Evolutionary conservation across 2,888 invertebrate genomes (phyloP).

Genomic region (Seira sanloemensis): DNA sequence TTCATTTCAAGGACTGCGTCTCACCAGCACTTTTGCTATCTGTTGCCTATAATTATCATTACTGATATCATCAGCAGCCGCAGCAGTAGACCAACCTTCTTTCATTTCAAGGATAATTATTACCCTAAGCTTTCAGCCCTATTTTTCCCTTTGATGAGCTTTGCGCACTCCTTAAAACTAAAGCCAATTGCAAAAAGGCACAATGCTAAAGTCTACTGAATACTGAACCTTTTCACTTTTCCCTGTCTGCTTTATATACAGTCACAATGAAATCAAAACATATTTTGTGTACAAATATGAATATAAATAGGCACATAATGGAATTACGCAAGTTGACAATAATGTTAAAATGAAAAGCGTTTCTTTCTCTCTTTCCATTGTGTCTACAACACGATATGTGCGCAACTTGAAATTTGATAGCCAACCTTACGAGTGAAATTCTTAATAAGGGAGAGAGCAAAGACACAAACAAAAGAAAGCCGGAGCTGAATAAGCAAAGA

Average conservation of each 20-base stretch:
- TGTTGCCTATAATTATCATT: constrained; percentile 26
- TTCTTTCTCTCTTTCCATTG: neutral
- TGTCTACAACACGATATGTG: neutral
- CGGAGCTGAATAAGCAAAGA: neutral
- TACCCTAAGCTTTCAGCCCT: constrained; percentile 15
- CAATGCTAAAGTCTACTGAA: constrained; percentile 15
- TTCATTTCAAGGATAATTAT: constrained; percentile 43
- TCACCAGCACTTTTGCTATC: neutral
- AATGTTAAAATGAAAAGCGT: neutral
- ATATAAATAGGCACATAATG: neutral
- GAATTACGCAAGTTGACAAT: neutral
- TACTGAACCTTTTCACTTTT: too few species aligned
- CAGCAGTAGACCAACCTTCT: constrained; percentile 1
- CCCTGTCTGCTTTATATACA: neutral
- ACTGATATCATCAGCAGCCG: constrained; percentile 9
- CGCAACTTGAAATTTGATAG: neutral
- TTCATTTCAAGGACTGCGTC: constrained; percentile 19
- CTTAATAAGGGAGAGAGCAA: neutral
- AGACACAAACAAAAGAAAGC: neutral
- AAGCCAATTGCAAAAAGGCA: constrained; percentile 35
- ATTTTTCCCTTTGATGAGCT: neutral
- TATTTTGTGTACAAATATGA: too few species aligned
- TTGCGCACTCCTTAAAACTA: neutral
- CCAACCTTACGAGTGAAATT: neutral
- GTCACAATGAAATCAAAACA: neutral